Evolutionary conservation across 2,888 invertebrate species (phyloP).

Genomic region (Napeogenes inachia): DNA sequence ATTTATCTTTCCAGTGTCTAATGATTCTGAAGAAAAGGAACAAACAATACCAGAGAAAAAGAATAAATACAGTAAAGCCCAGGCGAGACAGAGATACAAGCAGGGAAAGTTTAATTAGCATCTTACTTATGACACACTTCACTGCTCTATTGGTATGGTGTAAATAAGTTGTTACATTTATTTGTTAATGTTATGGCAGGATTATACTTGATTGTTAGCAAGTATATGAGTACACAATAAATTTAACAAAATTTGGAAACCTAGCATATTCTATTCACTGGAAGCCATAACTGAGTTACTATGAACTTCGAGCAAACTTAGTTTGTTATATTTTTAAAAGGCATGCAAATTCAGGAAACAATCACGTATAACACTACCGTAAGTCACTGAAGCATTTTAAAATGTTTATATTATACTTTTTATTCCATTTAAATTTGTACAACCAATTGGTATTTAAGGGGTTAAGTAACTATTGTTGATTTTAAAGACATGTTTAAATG

Average conservation of each 20-base stretch:
- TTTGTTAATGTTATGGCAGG: not conserved
- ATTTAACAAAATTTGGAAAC: too few species aligned
- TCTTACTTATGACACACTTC: constrained; percentile 16
- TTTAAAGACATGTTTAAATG: constrained; percentile 18
- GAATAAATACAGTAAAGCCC: constrained; percentile 83
- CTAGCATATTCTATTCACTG: too few species aligned
- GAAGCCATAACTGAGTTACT: constrained; percentile 11
- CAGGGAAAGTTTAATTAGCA: constrained; percentile 81
- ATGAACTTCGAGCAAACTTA: too few species aligned
- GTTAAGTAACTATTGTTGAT: constrained; percentile 17
- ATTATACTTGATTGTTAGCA: too few species aligned
- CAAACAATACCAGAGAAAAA: constrained; percentile 59
- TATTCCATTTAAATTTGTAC: constrained; percentile 20
- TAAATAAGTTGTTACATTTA: constrained; percentile 7
- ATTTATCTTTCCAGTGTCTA: constrained; percentile 46
- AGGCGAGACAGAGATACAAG: constrained; percentile 85
- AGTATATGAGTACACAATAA: too few species aligned
- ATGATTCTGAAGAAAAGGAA: constrained; percentile 53
- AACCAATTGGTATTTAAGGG: constrained; percentile 14
- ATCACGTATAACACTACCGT: not conserved
- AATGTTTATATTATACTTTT: constrained; percentile 16
- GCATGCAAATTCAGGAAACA: too few species aligned
- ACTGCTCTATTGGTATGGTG: not conserved
- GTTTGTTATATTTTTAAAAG: not conserved
- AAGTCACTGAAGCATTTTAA: constrained; percentile 16